Evolutionary conservation across 2,113 vertebrate species (phyloP).

Genomic region (Epinephelus lanceolatus): DNA sequence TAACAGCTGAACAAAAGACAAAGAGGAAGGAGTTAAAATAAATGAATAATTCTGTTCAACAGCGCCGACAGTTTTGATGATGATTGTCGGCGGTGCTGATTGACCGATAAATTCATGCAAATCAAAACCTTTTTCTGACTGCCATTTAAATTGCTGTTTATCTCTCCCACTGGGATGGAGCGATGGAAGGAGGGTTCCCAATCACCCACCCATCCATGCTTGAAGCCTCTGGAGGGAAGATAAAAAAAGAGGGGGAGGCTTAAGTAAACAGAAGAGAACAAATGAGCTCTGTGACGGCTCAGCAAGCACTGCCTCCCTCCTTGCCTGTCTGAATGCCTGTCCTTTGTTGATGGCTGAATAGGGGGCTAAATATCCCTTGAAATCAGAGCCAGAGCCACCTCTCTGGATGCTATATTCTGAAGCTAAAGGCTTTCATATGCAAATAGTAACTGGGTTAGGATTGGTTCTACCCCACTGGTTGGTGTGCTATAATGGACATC

Average conservation of each 20-base stretch:
- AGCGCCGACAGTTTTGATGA: slow-evolving; percentile 41
- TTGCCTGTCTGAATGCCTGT: slow-evolving; percentile 75
- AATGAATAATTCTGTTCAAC: slow-evolving; percentile 46
- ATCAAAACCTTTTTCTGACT: slow-evolving; percentile 70
- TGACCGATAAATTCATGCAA: slow-evolving; percentile 76
- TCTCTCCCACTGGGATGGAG: slow-evolving; percentile 71
- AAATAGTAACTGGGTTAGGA: slow-evolving; percentile 79
- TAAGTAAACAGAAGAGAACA: slow-evolving; percentile 89
- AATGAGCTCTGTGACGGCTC: slow-evolving; percentile 86
- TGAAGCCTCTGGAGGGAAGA: slow-evolving; percentile 82
- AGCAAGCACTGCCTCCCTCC: slow-evolving; percentile 76
- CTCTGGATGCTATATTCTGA: slow-evolving; percentile 79
- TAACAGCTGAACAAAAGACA: slow-evolving; percentile 21
- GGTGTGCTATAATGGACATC: slow-evolving; percentile 73
- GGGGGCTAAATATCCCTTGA: slow-evolving; percentile 87
- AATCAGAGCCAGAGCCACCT: slow-evolving; percentile 82
- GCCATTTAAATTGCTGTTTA: slow-evolving; percentile 70
- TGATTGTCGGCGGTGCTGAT: slow-evolving; percentile 68
- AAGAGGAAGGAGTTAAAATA: slow-evolving; percentile 27
- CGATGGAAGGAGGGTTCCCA: slow-evolving; percentile 58
- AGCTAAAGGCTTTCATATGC: slow-evolving; percentile 86
- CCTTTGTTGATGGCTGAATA: slow-evolving; percentile 88
- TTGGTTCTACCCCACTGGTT: slow-evolving; percentile 79
- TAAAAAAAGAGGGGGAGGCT: slow-evolving; percentile 78
- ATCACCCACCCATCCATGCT: slow-evolving; percentile 81